Evolutionary conservation across 2,797 vertebrate species (phyloP).

Genomic region (Lates japonicus): DNA sequence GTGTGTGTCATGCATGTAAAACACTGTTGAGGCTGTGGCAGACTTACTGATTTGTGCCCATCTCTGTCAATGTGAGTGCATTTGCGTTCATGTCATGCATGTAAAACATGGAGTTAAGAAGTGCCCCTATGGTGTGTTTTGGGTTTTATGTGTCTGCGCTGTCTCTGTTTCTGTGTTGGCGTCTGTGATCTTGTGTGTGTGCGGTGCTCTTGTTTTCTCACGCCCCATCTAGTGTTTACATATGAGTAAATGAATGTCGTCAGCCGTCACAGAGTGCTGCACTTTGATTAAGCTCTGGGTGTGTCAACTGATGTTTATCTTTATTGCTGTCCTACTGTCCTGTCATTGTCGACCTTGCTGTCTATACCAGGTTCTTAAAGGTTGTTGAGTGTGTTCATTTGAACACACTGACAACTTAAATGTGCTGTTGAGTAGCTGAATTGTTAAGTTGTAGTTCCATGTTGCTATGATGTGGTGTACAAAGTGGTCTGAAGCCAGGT

Average conservation of each 20-base stretch:
- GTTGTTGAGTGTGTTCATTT: slow-evolving; percentile 12
- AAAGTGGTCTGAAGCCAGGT: background rate
- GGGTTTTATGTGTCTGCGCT: slow-evolving; percentile 29
- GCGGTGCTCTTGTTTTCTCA: slow-evolving; percentile 64
- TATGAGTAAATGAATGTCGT: slow-evolving; percentile 70
- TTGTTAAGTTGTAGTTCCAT: background rate
- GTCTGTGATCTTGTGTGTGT: slow-evolving; percentile 47
- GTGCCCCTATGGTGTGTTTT: slow-evolving; percentile 56
- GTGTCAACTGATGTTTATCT: slow-evolving; percentile 72
- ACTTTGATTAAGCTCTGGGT: slow-evolving; percentile 70
- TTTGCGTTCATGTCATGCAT: slow-evolving; percentile 28
- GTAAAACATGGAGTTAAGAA: slow-evolving; percentile 20
- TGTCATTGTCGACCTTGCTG: slow-evolving; percentile 30
- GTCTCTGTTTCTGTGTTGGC: slow-evolving; percentile 24
- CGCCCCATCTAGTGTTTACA: slow-evolving; percentile 69
- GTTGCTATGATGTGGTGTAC: slow-evolving; percentile 7
- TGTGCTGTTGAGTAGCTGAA: background rate
- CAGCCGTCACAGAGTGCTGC: slow-evolving; percentile 65
- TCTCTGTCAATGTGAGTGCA: slow-evolving; percentile 18
- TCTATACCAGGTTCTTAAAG: slow-evolving; percentile 13
- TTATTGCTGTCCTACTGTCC: slow-evolving; percentile 37
- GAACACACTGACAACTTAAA: background rate
- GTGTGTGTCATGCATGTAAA: slow-evolving; percentile 30
- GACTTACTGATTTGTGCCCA: slow-evolving; percentile 24
- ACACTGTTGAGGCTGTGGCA: background rate